phyloP scores from a whole-genome alignment of 1,140 invertebrate genomes.

The Drosophila kohkoa region DNA sequence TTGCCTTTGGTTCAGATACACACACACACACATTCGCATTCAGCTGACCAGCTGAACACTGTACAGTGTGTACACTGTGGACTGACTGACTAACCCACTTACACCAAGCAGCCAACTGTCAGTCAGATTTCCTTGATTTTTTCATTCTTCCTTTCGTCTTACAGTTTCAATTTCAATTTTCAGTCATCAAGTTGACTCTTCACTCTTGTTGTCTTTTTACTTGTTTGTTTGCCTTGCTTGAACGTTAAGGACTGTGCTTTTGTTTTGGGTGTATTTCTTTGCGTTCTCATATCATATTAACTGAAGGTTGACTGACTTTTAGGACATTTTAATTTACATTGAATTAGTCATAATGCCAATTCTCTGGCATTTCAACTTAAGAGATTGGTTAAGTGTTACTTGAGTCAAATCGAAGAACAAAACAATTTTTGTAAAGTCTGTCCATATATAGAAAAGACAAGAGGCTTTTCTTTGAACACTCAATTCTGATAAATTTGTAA shows the following conservation, averaged over 20 bases:
- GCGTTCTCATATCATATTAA: conserved; percentile 33
- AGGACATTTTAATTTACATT: conserved; percentile 79
- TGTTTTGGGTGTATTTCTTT: conserved; percentile 2
- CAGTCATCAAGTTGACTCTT: conserved; percentile 72
- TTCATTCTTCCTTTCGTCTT: conserved; percentile 23
- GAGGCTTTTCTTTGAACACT: not conserved
- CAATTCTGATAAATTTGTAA: not conserved
- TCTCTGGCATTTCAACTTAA: conserved; percentile 32
- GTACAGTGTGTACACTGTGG: not conserved
- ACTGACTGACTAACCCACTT: conserved; percentile 40
- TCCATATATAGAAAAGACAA: not conserved
- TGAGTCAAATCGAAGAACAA: conserved; percentile 11
- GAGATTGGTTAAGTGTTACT: conserved; percentile 33
- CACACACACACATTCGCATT: conserved; percentile 22
- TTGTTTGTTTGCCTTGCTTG: conserved; percentile 29
- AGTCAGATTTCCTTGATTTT: conserved; percentile 45
- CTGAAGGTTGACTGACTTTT: conserved; percentile 39
- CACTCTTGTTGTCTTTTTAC: conserved; percentile 43
- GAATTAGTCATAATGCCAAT: conserved; percentile 57
- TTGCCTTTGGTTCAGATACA: conserved; percentile 51
- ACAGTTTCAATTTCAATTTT: conserved; percentile 75
- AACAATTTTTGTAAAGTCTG: too few species aligned
- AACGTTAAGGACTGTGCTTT: not conserved
- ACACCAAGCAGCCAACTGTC: conserved; percentile 8
- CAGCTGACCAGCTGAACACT: conserved; percentile 49